These are phyloP conservation scores for Magallana angulata DNA, from an alignment of 1,140 invertebrate genomes.

Conservation along the genomic window DNA sequence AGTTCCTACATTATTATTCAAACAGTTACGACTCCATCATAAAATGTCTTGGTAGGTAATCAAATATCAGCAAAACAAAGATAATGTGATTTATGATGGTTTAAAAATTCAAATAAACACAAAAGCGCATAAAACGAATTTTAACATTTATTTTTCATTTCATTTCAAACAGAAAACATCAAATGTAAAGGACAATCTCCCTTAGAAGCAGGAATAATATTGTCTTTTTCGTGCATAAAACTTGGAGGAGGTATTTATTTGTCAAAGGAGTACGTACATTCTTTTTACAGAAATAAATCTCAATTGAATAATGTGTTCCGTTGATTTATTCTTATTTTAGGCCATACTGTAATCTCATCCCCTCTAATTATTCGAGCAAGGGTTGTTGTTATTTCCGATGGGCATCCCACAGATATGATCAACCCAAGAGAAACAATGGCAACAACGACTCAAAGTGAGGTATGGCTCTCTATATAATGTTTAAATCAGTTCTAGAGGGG, in stretches of 20 bases:
- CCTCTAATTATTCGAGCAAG: background rate
- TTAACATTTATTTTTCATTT: too few relatives aligned
- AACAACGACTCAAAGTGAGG: background rate
- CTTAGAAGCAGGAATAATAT: slow-evolving; percentile 31
- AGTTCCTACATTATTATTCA: background rate
- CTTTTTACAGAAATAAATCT: too few relatives aligned
- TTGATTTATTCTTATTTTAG: background rate
- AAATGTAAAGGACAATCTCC: background rate
- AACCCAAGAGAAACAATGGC: background rate
- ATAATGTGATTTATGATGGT: too few relatives aligned
- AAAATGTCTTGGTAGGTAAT: background rate
- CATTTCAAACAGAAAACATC: background rate
- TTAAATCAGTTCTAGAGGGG: too few relatives aligned
- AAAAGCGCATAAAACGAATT: too few relatives aligned
- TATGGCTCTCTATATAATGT: background rate
- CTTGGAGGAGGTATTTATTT: too few relatives aligned
- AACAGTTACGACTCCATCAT: background rate
- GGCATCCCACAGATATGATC: background rate
- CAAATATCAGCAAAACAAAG: background rate
- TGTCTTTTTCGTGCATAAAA: background rate
- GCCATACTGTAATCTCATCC: background rate
- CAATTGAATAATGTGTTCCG: too few relatives aligned
- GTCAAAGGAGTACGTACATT: too few relatives aligned
- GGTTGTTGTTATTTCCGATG: slow-evolving; percentile 1
- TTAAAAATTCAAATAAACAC: too few relatives aligned